phyloP scores from a whole-genome alignment of 2,888 invertebrate species.

The Xiphydria camelus region DNA sequence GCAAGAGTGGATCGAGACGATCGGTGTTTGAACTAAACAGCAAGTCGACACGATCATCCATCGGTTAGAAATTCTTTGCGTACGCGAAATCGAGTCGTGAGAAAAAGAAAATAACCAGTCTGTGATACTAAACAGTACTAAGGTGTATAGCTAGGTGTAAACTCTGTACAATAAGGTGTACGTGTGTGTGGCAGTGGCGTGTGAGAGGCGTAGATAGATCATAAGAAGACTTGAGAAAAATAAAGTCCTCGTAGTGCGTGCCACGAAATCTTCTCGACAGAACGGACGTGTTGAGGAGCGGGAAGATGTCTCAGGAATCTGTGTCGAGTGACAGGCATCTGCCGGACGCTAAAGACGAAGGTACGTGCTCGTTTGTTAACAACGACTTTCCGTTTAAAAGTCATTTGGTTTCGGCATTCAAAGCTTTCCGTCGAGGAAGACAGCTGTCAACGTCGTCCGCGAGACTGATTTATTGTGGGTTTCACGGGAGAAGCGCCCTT shows the following conservation, averaged over 20 bases:
- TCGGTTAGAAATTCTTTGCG: background rate
- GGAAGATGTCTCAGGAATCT: conserved; percentile 48
- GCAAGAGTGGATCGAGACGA: conserved; percentile 18
- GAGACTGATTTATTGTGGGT: background rate
- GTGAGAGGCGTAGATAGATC: background rate
- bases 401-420: too few relatives aligned
- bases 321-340: conserved; percentile 49
- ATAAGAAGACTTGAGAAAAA: conserved; percentile 6
- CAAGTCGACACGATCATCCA: conserved; percentile 8
- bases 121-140: conserved; percentile 54
- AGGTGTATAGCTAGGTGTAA: conserved; percentile 39
- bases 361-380: conserved; percentile 28
- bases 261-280: conserved; percentile 25
- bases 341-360: conserved; percentile 36
- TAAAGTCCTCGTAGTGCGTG: conserved; percentile 18
- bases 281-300: conserved; percentile 17
- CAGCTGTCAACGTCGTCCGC: background rate
- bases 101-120: conserved; percentile 38
- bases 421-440: too few relatives aligned
- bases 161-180: conserved; percentile 37
- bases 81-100: conserved; percentile 9
- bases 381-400: too few relatives aligned
- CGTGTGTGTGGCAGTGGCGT: conserved; percentile 19
- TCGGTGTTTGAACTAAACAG: conserved; percentile 10
- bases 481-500: background rate